These are phyloP conservation scores for Apantesis nais DNA, from an alignment of 2,888 invertebrate species.

Conservation along the genomic window DNA sequence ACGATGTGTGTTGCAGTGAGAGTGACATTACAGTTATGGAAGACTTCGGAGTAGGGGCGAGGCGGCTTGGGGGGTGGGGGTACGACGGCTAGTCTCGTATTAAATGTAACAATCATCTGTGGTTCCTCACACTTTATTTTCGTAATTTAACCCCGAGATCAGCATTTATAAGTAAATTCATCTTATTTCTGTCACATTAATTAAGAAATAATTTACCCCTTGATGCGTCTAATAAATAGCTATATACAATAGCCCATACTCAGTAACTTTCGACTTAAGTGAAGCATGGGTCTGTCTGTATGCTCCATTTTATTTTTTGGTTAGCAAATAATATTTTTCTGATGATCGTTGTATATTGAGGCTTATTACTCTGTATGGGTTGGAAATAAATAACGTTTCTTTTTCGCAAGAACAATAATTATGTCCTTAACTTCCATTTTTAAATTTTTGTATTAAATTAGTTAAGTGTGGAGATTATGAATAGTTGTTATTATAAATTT, in stretches of 20 bases:
- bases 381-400: neutral
- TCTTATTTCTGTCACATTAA: neutral
- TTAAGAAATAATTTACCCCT: neutral
- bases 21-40: no score
- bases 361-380: constrained; percentile 11
- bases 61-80: neutral
- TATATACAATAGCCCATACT: no score
- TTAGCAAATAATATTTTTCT: neutral
- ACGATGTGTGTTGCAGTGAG: no score
- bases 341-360: neutral
- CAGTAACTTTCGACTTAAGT: neutral
- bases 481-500: constrained; percentile 16
- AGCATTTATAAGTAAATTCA: constrained; percentile 11
- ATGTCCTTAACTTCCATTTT: constrained; percentile 24
- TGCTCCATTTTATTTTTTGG: neutral
- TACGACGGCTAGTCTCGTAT: neutral
- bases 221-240: neutral
- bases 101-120: constrained; percentile 3
- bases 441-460: constrained; percentile 31
- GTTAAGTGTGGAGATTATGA: constrained; percentile 11
- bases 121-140: constrained; percentile 1
- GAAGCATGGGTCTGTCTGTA: neutral
- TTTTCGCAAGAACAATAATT: constrained; percentile 9
- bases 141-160: constrained; percentile 4
- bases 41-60: neutral